Evolutionary conservation across 2,113 vertebrate genomes (phyloP).

Genomic region (Sinocyclocheilus maitianheensis): DNA sequence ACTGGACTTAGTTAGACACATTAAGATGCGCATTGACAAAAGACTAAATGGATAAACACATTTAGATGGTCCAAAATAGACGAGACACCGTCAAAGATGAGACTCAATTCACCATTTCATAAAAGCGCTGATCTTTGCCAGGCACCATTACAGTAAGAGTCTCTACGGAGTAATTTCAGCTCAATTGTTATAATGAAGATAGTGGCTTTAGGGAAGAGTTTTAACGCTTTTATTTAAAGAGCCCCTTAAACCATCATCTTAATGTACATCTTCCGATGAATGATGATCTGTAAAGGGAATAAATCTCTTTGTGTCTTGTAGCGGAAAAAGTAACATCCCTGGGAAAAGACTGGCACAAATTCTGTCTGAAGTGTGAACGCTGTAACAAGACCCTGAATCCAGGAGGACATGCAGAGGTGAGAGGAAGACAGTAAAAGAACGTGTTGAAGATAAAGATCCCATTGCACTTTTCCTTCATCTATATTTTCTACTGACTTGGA

Average conservation of each 20-base stretch:
- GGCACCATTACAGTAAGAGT: background rate
- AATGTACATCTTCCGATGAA: conserved; percentile 7
- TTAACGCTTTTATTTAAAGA: conserved; percentile 5
- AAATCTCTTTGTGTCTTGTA: conserved; percentile 55
- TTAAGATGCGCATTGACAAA: background rate
- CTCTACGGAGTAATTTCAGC: background rate
- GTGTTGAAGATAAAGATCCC: background rate
- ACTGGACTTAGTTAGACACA: background rate
- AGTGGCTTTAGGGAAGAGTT: background rate
- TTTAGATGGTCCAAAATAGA: background rate
- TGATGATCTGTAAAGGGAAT: background rate
- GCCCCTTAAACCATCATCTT: background rate
- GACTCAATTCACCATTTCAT: background rate
- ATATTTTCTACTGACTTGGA: background rate
- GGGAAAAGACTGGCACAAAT: conserved; percentile 96
- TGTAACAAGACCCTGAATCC: conserved; percentile 91
- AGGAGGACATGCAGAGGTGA: conserved; percentile 89
- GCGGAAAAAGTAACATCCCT: conserved; percentile 89
- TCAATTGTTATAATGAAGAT: background rate
- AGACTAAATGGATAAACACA: conserved; percentile 9
- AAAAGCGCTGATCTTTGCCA: background rate
- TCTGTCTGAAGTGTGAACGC: conserved; percentile 93
- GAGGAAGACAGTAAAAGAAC: background rate
- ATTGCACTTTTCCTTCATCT: background rate
- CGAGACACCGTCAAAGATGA: background rate